These are phyloP conservation scores for Phymastichus coffea DNA, from an alignment of 1,140 invertebrate genomes.

Conservation along the genomic window DNA sequence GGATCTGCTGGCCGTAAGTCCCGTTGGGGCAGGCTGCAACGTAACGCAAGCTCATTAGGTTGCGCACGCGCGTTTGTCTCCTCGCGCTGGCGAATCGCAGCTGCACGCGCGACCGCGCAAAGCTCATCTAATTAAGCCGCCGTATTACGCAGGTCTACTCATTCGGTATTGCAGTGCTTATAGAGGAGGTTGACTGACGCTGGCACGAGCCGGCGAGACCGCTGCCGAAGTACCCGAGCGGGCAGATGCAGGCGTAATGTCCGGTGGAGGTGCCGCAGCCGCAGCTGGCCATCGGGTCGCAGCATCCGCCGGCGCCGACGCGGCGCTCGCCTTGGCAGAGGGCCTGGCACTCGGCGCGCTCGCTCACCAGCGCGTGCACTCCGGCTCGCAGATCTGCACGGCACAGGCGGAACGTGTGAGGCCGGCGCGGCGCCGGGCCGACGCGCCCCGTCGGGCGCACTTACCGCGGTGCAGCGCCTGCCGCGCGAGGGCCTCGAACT, in stretches of 20 bases:
- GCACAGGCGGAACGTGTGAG: neutral
- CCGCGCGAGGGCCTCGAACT: constrained; percentile 71
- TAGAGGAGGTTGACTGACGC: constrained; percentile 57
- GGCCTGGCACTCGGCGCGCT: constrained; percentile 56
- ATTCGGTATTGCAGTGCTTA: no score
- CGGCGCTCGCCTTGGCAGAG: constrained; percentile 54
- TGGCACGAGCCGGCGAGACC: constrained; percentile 64
- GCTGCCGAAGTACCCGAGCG: constrained; percentile 66
- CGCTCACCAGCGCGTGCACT: constrained; percentile 57
- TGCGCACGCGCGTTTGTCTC: no score
- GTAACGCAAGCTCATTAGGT: no score
- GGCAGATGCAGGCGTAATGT: constrained; percentile 69
- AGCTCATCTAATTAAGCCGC: no score
- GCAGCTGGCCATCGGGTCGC: constrained; percentile 63
- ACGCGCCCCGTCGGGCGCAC: neutral
- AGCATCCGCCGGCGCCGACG: constrained; percentile 54
- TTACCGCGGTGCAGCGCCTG: constrained; percentile 70
- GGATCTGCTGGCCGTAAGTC: constrained; percentile 51
- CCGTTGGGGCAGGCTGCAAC: constrained; percentile 55
- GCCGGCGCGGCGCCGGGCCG: no score
- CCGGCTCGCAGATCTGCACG: constrained; percentile 62
- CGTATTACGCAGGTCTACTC: no score
- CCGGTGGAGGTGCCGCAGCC: constrained; percentile 69
- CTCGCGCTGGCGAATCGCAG: no score
- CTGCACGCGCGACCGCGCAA: no score